A percentile compares a stretch with the other conserved stretches of the same genome.
Evolutionary conservation across 1,140 invertebrate genomes (phyloP).

Genomic region (Halictus rubicundus): DNA sequence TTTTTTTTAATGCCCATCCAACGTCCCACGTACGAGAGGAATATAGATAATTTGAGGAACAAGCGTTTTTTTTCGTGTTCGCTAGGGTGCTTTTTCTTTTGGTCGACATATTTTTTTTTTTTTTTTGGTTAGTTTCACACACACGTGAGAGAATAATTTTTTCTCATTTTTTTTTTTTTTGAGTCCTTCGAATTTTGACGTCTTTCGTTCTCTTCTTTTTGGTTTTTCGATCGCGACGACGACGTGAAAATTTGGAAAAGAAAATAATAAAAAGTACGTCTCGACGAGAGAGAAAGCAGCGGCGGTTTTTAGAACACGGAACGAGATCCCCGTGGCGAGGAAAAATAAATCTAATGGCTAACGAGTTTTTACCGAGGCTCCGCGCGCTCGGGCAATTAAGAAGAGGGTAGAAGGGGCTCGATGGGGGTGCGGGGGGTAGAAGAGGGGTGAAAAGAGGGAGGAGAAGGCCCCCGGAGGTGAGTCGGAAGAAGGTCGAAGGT

Average conservation of each 20-base stretch:
- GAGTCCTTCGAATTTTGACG: background rate
- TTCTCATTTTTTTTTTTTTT: no score
- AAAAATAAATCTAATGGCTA: slow-evolving; percentile 76
- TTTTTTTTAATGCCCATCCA: slow-evolving; percentile 26
- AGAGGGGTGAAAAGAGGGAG: background rate
- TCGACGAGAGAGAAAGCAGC: slow-evolving; percentile 23
- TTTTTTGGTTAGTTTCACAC: no score
- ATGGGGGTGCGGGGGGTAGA: slow-evolving; percentile 2
- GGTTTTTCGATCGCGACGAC: background rate
- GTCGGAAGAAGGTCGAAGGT: slow-evolving; percentile 59
- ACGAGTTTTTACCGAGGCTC: slow-evolving; percentile 76
- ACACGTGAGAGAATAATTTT: background rate
- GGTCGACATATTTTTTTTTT: no score
- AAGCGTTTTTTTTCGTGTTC: slow-evolving; percentile 33
- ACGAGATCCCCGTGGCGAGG: slow-evolving; percentile 56
- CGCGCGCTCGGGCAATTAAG: slow-evolving; percentile 74
- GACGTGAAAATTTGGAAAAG: background rate
- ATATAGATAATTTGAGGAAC: slow-evolving; percentile 1
- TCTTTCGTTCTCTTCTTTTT: background rate
- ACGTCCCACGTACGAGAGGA: slow-evolving; percentile 34
- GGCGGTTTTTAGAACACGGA: slow-evolving; percentile 50
- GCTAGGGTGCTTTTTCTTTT: slow-evolving; percentile 31
- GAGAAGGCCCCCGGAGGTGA: slow-evolving; percentile 48
- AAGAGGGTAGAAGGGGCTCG: slow-evolving; percentile 54
- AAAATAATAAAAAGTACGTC: background rate